phyloP scores from a whole-genome alignment of 2,797 vertebrate species.

The Phataginus tetradactyla region DNA sequence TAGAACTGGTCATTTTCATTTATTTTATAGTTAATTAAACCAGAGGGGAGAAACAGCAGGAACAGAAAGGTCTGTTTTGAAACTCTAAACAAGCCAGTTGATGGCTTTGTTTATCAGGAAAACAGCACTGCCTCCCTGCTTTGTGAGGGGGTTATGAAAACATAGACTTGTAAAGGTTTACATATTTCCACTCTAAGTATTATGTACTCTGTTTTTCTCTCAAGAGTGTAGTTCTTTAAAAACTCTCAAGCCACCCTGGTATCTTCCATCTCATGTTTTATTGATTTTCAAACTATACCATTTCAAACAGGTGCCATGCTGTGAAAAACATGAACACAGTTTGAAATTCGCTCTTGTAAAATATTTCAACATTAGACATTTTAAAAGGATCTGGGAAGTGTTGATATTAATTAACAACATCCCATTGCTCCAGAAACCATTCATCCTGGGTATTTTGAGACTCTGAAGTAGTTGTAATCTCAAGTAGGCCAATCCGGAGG shows the following conservation, averaged over 20 bases:
- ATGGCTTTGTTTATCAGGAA: constrained; percentile 47
- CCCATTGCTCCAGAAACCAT: neutral
- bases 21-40: constrained; percentile 62
- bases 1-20: constrained; percentile 60
- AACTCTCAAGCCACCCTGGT: constrained; percentile 10
- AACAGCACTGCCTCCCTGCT: neutral
- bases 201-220: neutral
- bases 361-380: constrained; percentile 53
- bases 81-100: constrained; percentile 21
- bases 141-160: constrained; percentile 15
- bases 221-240: constrained; percentile 37
- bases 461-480: neutral
- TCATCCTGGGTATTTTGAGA: neutral
- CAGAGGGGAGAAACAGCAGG: constrained; percentile 33
- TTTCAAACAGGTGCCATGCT: constrained; percentile 56
- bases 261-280: constrained; percentile 69
- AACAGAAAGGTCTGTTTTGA: constrained; percentile 9
- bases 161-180: neutral
- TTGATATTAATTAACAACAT: constrained; percentile 59
- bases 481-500: neutral
- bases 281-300: constrained; percentile 58
- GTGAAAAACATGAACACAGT: constrained; percentile 56
- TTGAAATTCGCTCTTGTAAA: constrained; percentile 57
- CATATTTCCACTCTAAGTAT: neutral
- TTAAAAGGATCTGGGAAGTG: constrained; percentile 30